phyloP scores from a whole-genome alignment of 2,113 vertebrate genomes.

The Chamaea fasciata region DNA sequence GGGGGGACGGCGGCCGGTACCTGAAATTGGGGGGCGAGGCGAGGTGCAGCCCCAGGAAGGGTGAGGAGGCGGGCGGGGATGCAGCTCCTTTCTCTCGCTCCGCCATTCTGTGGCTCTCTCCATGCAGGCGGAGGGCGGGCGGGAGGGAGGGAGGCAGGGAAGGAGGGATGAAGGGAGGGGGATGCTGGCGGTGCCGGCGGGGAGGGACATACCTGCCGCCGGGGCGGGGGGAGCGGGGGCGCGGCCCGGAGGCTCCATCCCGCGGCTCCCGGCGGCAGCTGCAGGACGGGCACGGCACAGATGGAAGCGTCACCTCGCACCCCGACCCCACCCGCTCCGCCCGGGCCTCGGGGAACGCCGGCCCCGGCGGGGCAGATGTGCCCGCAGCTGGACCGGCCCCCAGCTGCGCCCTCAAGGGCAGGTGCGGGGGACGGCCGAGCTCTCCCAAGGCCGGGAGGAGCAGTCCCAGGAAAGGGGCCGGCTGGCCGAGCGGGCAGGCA shows the following conservation, averaged over 20 bases:
- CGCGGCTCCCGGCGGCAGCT: not conserved
- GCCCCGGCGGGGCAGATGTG: not conserved
- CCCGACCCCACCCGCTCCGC: not conserved
- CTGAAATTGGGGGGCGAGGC: slow-evolving; percentile 84
- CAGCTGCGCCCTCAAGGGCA: not conserved
- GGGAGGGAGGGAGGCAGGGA: not conserved
- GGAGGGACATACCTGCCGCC: not conserved
- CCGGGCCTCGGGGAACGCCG: not conserved
- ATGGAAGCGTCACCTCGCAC: not conserved
- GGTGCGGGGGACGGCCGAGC: not conserved
- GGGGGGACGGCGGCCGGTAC: slow-evolving; percentile 42
- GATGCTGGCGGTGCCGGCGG: not conserved
- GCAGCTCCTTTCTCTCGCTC: slow-evolving; percentile 80
- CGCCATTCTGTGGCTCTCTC: slow-evolving; percentile 80
- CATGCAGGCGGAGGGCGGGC: slow-evolving; percentile 5
- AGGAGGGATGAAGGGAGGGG: not conserved
- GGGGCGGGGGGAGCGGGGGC: not conserved
- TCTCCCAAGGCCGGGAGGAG: not conserved
- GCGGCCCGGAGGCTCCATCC: not conserved
- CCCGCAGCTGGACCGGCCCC: not conserved
- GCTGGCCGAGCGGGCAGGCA: not conserved
- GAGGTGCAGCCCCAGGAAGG: slow-evolving; percentile 77
- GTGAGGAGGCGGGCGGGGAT: slow-evolving; percentile 75
- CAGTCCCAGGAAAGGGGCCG: not conserved
- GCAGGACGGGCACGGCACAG: not conserved